phyloP scores from a whole-genome alignment of 2,797 vertebrate species.

The Platyrinchus mystaceus region DNA sequence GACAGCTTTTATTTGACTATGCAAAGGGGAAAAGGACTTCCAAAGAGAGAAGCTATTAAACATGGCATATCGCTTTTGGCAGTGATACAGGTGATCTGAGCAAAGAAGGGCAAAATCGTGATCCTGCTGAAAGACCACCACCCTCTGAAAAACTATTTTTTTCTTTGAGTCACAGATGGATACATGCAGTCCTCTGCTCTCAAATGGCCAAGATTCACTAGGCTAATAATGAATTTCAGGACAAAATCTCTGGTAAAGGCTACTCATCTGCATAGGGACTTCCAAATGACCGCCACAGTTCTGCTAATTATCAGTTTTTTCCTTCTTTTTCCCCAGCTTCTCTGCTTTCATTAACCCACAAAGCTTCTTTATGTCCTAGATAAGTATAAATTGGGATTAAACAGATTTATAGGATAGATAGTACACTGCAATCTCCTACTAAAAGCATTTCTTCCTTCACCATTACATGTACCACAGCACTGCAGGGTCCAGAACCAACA shows the following conservation, averaged over 20 bases:
- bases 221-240: neutral
- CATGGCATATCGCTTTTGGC: rapidly evolving
- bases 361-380: neutral
- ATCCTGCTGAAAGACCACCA: neutral
- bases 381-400: neutral
- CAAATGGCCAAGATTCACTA: neutral
- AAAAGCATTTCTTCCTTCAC: neutral
- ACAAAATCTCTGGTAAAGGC: neutral
- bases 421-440: neutral
- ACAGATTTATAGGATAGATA: rapidly evolving
- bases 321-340: rapidly evolving
- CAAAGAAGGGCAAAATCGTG: neutral
- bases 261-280: neutral
- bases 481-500: neutral
- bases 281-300: neutral
- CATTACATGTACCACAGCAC: rapidly evolving
- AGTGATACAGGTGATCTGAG: neutral
- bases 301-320: neutral
- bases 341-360: neutral
- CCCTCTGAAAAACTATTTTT: neutral
- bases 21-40: neutral
- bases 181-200: neutral
- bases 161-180: neutral
- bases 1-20: neutral
- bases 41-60: neutral